phyloP scores from a whole-genome alignment of 1,140 invertebrate genomes.

The Heliconius congener region DNA sequence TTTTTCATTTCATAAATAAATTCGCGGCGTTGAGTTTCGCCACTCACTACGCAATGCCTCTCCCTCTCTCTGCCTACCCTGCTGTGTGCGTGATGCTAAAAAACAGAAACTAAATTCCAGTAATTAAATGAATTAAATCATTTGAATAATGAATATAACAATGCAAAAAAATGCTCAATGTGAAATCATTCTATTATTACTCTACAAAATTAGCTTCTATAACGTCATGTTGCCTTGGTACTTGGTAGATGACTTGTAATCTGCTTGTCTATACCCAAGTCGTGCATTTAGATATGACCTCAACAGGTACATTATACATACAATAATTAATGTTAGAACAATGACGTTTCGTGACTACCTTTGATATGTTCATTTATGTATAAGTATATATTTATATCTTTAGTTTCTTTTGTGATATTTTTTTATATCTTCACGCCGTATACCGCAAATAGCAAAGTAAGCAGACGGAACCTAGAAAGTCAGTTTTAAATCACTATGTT shows the following conservation, averaged over 20 bases:
- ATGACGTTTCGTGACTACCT: not conserved
- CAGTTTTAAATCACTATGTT: too few relatives aligned
- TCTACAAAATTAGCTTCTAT: not conserved
- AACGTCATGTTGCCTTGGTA: not conserved
- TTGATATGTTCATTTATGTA: not conserved
- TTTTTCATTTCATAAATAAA: too few relatives aligned
- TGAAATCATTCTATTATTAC: not conserved
- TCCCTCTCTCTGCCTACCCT: too few relatives aligned
- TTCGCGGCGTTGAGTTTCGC: too few relatives aligned
- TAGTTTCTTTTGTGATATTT: not conserved
- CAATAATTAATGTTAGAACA: not conserved
- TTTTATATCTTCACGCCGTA: not conserved
- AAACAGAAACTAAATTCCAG: too few relatives aligned
- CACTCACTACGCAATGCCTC: too few relatives aligned
- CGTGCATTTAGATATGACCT: conserved; percentile 10
- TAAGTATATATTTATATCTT: not conserved
- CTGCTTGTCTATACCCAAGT: not conserved
- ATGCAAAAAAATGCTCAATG: too few relatives aligned
- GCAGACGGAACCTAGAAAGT: too few relatives aligned
- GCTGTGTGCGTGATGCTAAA: too few relatives aligned
- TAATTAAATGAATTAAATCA: too few relatives aligned
- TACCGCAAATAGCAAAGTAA: not conserved
- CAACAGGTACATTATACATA: not conserved
- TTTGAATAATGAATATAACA: too few relatives aligned
- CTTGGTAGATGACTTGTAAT: not conserved